Conservation (phyloP, 2,888 invertebrate species). For the Argynnis bischoffii region DNA sequence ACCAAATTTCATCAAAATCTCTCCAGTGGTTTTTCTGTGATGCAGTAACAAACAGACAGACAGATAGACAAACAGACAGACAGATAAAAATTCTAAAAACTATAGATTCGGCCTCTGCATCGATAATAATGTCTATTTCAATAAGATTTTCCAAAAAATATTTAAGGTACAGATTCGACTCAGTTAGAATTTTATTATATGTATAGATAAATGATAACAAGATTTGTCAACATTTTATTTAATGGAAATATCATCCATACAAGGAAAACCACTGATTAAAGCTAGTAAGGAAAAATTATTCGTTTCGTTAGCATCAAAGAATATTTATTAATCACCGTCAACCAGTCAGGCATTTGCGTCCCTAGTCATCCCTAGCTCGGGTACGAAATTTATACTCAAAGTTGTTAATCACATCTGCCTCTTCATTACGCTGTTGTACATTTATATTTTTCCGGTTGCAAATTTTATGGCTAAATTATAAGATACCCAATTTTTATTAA, state of each 20-base stretch:
- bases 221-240: background rate
- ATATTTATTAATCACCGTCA: slow-evolving; percentile 52
- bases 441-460: slow-evolving; percentile 26
- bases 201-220: background rate
- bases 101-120: too few species aligned
- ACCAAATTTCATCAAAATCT: too few species aligned
- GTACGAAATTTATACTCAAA: slow-evolving; percentile 52
- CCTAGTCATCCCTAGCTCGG: slow-evolving; percentile 44
- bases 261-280: background rate
- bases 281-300: slow-evolving; percentile 7
- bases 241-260: background rate
- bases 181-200: too few species aligned
- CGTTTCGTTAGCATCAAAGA: slow-evolving; percentile 54
- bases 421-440: slow-evolving; percentile 32
- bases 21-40: too few species aligned
- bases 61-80: background rate
- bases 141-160: too few species aligned
- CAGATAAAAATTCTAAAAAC: too few species aligned
- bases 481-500: slow-evolving; percentile 11
- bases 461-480: slow-evolving; percentile 21
- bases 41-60: too few species aligned
- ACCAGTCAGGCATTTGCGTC: slow-evolving; percentile 53
- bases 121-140: too few species aligned
- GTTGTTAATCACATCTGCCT: slow-evolving; percentile 37
- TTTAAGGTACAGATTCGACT: too few species aligned